phyloP scores from a whole-genome alignment of 2,888 invertebrate genomes.

The Colostygia pectinataria region DNA sequence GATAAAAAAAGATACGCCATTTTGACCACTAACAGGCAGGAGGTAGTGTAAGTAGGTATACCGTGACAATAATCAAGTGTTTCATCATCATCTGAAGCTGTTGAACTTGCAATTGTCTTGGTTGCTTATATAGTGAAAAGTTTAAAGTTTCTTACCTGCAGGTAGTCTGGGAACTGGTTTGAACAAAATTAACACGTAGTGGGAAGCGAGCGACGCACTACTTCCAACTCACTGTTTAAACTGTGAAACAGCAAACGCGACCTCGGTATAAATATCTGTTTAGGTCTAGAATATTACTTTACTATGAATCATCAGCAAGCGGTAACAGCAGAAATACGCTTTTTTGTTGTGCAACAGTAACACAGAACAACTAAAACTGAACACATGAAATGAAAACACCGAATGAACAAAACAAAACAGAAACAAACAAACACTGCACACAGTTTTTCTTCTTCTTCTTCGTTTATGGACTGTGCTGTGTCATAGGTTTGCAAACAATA shows the following conservation, averaged over 20 bases:
- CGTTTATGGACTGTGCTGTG: too few species aligned
- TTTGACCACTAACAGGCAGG: too few species aligned
- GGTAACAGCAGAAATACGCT: constrained; percentile 47
- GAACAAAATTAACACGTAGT: constrained; percentile 24
- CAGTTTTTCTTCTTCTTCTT: too few species aligned
- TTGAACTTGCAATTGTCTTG: not conserved
- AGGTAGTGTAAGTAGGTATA: too few species aligned
- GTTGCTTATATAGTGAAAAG: too few species aligned
- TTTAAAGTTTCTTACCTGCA: constrained; percentile 21
- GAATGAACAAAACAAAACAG: too few species aligned
- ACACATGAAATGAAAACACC: constrained; percentile 47
- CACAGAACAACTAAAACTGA: not conserved
- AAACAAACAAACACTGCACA: too few species aligned
- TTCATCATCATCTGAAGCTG: too few species aligned
- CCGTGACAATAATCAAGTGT: too few species aligned
- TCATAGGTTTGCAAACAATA: too few species aligned
- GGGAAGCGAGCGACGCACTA: constrained; percentile 23
- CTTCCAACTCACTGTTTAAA: constrained; percentile 15
- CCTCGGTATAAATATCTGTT: constrained; percentile 45
- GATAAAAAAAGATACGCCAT: too few species aligned
- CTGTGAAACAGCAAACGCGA: constrained; percentile 36
- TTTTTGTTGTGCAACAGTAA: constrained; percentile 55
- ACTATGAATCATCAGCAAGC: constrained; percentile 55
- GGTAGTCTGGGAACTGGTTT: constrained; percentile 6
- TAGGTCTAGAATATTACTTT: constrained; percentile 41